A percentile compares a stretch with the other conserved stretches of the same genome.
These are phyloP conservation scores for Acipenser oxyrinchus DNA, from an alignment of 2,797 vertebrate species.

Conservation along the genomic window DNA sequence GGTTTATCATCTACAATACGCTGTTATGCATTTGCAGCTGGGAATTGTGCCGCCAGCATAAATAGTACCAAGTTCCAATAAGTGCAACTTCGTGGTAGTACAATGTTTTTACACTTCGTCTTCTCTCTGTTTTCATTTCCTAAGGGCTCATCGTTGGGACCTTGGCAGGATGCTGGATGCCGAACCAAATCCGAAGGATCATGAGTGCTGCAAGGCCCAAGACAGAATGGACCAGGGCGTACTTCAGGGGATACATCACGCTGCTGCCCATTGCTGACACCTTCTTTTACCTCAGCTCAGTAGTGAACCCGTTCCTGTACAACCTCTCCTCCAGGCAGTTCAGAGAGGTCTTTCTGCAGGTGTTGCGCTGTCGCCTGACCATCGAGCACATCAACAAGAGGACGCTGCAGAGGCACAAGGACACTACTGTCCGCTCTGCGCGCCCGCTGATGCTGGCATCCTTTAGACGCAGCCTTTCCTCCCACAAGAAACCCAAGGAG, in stretches of 20 bases:
- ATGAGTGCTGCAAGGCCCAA: conserved; percentile 79
- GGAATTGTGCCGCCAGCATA: too few species aligned
- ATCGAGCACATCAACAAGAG: conserved; percentile 72
- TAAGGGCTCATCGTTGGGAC: conserved; percentile 80
- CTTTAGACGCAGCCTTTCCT: conserved; percentile 21
- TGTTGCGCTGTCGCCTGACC: conserved; percentile 70
- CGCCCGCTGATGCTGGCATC: conserved; percentile 59
- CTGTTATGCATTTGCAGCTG: too few species aligned
- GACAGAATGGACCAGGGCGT: conserved; percentile 63
- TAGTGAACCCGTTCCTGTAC: conserved; percentile 89
- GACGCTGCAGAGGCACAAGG: conserved; percentile 33
- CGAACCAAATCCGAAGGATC: conserved; percentile 80
- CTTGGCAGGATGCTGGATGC: conserved; percentile 83
- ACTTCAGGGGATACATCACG: conserved; percentile 65
- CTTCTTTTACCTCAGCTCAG: conserved; percentile 95
- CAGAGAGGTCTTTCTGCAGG: conserved; percentile 77
- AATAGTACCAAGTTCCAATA: too few species aligned
- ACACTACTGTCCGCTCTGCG: conserved; percentile 36
- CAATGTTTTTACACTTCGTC: too few species aligned
- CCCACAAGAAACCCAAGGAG: not conserved
- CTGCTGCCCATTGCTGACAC: conserved; percentile 75
- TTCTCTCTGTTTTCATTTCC: conserved; percentile 13
- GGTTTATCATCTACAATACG: too few species aligned
- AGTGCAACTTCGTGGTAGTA: too few species aligned
- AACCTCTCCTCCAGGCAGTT: conserved; percentile 88